Evolutionary conservation across 2,888 invertebrate genomes (phyloP).

Genomic region (Argynnis bischoffii): DNA sequence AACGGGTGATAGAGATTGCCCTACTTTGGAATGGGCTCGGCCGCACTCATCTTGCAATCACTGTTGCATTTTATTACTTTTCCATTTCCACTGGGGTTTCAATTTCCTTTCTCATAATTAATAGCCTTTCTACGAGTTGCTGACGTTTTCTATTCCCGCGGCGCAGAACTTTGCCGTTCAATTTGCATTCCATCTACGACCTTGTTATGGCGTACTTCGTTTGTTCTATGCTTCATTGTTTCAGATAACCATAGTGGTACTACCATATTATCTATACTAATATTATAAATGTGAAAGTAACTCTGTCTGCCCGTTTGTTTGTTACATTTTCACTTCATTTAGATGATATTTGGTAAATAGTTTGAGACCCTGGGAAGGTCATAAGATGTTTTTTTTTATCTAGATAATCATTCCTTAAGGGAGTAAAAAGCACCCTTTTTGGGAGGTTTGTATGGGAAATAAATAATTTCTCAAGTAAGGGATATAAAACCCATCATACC

Average conservation of each 20-base stretch:
- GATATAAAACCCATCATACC: too few relatives aligned
- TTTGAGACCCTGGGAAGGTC: too few relatives aligned
- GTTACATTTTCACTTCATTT: too few relatives aligned
- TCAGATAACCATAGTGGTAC: conserved; percentile 21
- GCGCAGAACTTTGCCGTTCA: conserved; percentile 69
- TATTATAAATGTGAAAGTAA: too few relatives aligned
- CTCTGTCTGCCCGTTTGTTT: too few relatives aligned
- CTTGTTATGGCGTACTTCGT: conserved; percentile 49
- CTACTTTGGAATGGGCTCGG: conserved; percentile 45
- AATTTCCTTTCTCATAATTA: conserved; percentile 81
- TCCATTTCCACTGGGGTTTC: conserved; percentile 81
- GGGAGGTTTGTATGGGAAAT: too few relatives aligned
- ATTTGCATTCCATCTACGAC: conserved; percentile 65
- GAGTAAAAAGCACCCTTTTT: too few relatives aligned
- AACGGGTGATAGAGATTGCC: conserved; percentile 39
- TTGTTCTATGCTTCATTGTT: conserved; percentile 40
- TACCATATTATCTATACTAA: too few relatives aligned
- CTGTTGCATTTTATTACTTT: conserved; percentile 82
- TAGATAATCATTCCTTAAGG: too few relatives aligned
- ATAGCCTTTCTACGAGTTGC: conserved; percentile 74
- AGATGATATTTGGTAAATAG: too few relatives aligned
- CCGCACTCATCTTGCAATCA: conserved; percentile 74
- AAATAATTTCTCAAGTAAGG: too few relatives aligned
- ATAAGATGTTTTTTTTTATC: too few relatives aligned
- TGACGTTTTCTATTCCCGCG: conserved; percentile 70